Evolutionary conservation across 1,140 invertebrate genomes (phyloP).

Genomic region (Leptonema lineaticorne): DNA sequence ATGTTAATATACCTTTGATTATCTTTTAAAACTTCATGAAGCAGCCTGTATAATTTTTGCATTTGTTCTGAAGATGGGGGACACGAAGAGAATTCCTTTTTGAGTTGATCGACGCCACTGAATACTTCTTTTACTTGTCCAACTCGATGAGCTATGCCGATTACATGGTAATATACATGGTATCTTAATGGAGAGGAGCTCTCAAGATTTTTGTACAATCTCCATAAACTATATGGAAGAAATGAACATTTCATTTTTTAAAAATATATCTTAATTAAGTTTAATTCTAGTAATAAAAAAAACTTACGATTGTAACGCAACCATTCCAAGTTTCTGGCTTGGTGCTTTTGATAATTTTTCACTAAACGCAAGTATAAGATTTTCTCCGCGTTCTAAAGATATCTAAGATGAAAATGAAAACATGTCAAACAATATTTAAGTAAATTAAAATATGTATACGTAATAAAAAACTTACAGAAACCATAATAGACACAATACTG

Average conservation of each 20-base stretch:
- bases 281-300: not conserved
- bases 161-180: slow-evolving; percentile 88
- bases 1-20: slow-evolving; percentile 50
- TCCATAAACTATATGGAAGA: slow-evolving; percentile 65
- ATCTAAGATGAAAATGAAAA: slow-evolving; percentile 57
- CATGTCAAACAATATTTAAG: not conserved
- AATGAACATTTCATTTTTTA: not conserved
- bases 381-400: slow-evolving; percentile 83
- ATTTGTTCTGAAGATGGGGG: slow-evolving; percentile 88
- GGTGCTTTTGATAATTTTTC: slow-evolving; percentile 91
- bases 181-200: slow-evolving; percentile 82
- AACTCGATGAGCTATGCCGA: slow-evolving; percentile 84
- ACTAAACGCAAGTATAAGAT: slow-evolving; percentile 87
- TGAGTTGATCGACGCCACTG: slow-evolving; percentile 76
- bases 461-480: slow-evolving; percentile 65
- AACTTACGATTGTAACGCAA: slow-evolving; percentile 85
- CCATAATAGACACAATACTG: slow-evolving; percentile 91
- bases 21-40: slow-evolving; percentile 83
- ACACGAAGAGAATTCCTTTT: slow-evolving; percentile 79
- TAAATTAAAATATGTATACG: not conserved
- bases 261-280: slow-evolving; percentile 17
- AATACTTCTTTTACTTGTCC: slow-evolving; percentile 83
- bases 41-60: slow-evolving; percentile 85
- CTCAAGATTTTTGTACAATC: slow-evolving; percentile 88
- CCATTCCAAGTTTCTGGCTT: slow-evolving; percentile 75